Conservation (phyloP, 2,113 vertebrate species). For the Sander vitreus region DNA sequence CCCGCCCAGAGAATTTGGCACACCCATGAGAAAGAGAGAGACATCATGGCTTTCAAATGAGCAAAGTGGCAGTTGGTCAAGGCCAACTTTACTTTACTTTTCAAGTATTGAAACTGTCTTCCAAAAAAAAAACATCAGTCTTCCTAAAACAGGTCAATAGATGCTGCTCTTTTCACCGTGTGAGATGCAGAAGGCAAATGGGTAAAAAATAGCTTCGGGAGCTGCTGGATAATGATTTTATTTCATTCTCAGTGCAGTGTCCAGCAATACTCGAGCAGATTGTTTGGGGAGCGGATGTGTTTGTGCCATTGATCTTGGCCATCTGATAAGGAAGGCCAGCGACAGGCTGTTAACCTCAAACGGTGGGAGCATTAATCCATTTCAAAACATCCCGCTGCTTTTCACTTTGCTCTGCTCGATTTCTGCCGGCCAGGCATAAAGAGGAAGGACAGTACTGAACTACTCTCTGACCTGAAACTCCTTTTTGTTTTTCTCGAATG, state of each 20-base stretch:
- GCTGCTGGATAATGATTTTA: constrained; percentile 68
- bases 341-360: constrained; percentile 84
- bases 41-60: too few relatives aligned
- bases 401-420: constrained; percentile 55
- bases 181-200: constrained; percentile 56
- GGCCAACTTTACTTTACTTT: too few relatives aligned
- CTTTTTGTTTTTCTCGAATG: constrained; percentile 26
- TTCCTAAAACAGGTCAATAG: constrained; percentile 53
- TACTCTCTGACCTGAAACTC: constrained; percentile 18
- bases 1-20: too few relatives aligned
- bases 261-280: constrained; percentile 52
- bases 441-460: constrained; percentile 9
- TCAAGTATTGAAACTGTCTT: constrained; percentile 21
- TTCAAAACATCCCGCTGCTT: constrained; percentile 68
- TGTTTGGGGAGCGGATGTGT: constrained; percentile 66
- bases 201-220: constrained; percentile 42
- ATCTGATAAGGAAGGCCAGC: constrained; percentile 79
- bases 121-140: background rate
- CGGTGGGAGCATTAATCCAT: constrained; percentile 78
- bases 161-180: constrained; percentile 34
- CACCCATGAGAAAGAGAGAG: too few relatives aligned
- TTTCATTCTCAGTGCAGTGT: constrained; percentile 59
- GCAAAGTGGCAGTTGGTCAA: too few relatives aligned
- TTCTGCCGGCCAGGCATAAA: constrained; percentile 36
- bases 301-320: constrained; percentile 80